Evolutionary conservation across 2,797 vertebrate species (phyloP).

Genomic region (Syndactyla subalaris): DNA sequence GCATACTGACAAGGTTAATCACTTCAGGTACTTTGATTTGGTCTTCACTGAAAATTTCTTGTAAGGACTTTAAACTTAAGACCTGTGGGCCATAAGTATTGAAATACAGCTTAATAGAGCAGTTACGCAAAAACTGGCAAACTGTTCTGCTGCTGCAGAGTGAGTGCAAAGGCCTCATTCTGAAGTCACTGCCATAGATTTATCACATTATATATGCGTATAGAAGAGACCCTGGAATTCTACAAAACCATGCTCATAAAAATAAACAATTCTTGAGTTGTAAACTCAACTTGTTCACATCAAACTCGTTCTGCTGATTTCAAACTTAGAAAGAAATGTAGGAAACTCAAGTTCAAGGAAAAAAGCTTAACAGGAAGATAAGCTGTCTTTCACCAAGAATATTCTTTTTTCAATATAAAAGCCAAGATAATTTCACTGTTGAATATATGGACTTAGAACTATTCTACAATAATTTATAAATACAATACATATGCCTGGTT

Average conservation of each 20-base stretch:
- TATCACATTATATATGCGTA: not conserved
- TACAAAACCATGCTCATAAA: not conserved
- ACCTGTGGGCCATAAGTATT: not conserved
- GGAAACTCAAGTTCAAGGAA: not conserved
- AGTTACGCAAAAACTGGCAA: not conserved
- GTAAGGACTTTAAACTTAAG: not conserved
- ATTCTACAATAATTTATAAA: not conserved
- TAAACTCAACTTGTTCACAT: not conserved
- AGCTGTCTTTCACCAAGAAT: not conserved
- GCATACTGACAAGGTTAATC: not conserved
- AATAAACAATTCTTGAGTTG: not conserved
- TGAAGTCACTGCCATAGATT: not conserved
- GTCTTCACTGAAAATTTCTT: not conserved
- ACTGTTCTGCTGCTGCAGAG: not conserved
- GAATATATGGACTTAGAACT: not conserved
- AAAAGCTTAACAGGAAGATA: not conserved
- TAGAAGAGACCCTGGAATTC: not conserved
- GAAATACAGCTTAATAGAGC: not conserved
- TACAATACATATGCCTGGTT: not conserved
- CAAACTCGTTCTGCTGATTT: not conserved
- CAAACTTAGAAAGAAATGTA: not conserved
- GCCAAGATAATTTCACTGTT: not conserved
- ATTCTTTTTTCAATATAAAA: not conserved
- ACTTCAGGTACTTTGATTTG: not conserved
- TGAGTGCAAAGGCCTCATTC: not conserved